phyloP scores from a whole-genome alignment of 2,888 invertebrate species.

The Sesia bembeciformis region DNA sequence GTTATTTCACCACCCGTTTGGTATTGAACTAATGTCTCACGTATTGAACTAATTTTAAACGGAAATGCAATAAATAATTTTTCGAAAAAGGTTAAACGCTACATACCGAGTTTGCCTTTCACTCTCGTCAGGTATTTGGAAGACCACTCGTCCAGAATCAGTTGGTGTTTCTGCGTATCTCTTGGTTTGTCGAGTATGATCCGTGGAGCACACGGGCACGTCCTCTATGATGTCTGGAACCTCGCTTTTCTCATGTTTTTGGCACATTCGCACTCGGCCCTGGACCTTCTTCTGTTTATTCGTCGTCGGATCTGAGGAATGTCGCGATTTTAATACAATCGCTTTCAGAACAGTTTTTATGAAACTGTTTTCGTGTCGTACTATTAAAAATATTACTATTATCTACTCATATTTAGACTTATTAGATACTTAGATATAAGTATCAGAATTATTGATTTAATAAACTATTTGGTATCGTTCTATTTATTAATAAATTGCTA shows the following conservation, averaged over 20 bases:
- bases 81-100: not conserved
- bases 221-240: conserved; percentile 71
- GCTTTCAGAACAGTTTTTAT: not conserved
- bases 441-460: not conserved
- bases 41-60: no score
- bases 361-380: not conserved
- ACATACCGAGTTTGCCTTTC: conserved; percentile 45
- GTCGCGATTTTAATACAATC: conserved; percentile 49
- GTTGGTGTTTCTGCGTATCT: conserved; percentile 25
- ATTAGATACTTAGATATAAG: not conserved
- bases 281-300: conserved; percentile 52
- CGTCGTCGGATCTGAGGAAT: conserved; percentile 49
- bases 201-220: conserved; percentile 62
- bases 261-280: conserved; percentile 50
- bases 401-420: not conserved
- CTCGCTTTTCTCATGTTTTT: conserved; percentile 62
- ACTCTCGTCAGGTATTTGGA: conserved; percentile 48
- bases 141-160: conserved; percentile 43
- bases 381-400: not conserved
- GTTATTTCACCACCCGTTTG: no score
- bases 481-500: no score
- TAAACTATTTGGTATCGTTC: no score
- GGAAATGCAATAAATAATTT: no score
- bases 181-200: conserved; percentile 38
- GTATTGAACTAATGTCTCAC: no score